These are phyloP conservation scores for Phymastichus coffea DNA, from an alignment of 1,140 invertebrate species.

Conservation along the genomic window DNA sequence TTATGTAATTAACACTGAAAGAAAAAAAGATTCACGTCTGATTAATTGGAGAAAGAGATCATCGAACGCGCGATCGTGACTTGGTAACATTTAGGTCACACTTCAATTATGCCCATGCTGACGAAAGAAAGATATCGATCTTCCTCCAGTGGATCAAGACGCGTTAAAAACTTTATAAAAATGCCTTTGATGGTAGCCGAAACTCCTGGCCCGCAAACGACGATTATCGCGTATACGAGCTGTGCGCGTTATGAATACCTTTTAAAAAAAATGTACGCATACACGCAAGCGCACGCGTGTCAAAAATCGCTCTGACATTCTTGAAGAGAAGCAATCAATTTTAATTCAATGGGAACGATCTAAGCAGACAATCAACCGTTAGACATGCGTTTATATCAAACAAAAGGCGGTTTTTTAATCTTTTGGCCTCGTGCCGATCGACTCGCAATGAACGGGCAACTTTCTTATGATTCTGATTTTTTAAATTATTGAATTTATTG, in stretches of 20 bases:
- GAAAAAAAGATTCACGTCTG: conserved; percentile 43
- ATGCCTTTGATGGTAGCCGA: conserved; percentile 38
- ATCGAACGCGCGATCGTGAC: too few species aligned
- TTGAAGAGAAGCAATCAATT: conserved; percentile 5
- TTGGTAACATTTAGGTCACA: too few species aligned
- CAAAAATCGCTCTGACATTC: background rate
- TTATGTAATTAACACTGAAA: conserved; percentile 48
- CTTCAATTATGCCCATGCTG: too few species aligned
- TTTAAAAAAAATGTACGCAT: too few species aligned
- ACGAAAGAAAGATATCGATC: conserved; percentile 15
- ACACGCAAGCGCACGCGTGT: background rate
- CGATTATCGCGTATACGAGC: background rate
- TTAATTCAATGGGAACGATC: conserved; percentile 16
- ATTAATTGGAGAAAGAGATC: conserved; percentile 39
- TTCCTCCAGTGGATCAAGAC: conserved; percentile 34
- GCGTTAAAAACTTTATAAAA: conserved; percentile 20
- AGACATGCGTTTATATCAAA: background rate
- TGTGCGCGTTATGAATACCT: background rate
- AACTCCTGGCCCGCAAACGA: conserved; percentile 18
- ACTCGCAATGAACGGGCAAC: background rate
- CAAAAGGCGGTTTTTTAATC: background rate
- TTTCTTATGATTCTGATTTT: conserved; percentile 8
- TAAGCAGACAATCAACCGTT: conserved; percentile 19
- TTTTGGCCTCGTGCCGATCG: background rate
- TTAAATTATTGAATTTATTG: conserved; percentile 47